Conservation (phyloP, 2,797 vertebrate genomes). For the Danionella dracula region DNA sequence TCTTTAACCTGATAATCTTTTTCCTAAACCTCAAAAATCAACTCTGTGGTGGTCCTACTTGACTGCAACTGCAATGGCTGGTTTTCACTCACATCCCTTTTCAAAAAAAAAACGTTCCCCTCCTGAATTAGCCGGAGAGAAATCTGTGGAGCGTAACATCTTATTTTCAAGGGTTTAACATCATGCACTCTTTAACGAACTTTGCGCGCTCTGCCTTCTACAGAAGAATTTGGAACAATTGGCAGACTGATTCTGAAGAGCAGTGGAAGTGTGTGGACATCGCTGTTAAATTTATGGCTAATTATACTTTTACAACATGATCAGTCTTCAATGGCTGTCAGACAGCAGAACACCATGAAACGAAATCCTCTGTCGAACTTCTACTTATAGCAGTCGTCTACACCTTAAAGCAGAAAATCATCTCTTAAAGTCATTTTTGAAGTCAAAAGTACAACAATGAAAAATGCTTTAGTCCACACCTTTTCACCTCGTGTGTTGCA, state of each 20-base stretch:
- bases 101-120: neutral
- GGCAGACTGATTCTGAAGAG: constrained; percentile 25
- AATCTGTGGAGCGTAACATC: neutral
- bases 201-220: constrained; percentile 14
- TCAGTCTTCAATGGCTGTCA: constrained; percentile 35
- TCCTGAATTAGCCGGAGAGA: neutral
- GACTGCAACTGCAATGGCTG: neutral
- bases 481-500: constrained; percentile 25
- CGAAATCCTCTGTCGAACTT: constrained; percentile 38
- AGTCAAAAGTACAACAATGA: neutral
- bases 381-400: constrained; percentile 5
- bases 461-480: neutral
- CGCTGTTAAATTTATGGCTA: constrained; percentile 37
- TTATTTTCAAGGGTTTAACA: constrained; percentile 19
- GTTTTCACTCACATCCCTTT: neutral
- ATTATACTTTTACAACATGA: constrained; percentile 45
- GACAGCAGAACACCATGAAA: constrained; percentile 42
- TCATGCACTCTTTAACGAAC: constrained; percentile 50
- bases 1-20: constrained; percentile 64
- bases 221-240: constrained; percentile 43
- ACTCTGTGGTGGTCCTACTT: constrained; percentile 50
- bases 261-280: constrained; percentile 26
- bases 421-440: neutral
- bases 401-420: neutral
- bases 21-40: constrained; percentile 50